These are phyloP conservation scores for Hyles euphorbiae DNA, from an alignment of 1,140 invertebrate species.

Conservation along the genomic window DNA sequence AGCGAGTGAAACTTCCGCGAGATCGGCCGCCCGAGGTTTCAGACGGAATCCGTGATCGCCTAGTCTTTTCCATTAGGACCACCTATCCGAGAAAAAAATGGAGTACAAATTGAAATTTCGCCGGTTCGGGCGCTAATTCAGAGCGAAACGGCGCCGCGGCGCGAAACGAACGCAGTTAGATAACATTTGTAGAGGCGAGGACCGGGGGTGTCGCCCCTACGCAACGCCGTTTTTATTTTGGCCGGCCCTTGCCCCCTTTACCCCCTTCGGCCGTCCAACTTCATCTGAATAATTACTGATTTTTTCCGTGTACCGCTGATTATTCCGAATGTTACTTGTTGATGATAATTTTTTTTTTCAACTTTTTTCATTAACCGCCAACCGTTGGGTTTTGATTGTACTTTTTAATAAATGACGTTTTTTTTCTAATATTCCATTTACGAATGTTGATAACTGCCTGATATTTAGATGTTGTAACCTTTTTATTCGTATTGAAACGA, in stretches of 20 bases:
- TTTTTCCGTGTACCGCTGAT: constrained; percentile 75
- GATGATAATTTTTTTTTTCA: constrained; percentile 66
- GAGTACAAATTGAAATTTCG: constrained; percentile 71
- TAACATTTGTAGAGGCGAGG: constrained; percentile 71
- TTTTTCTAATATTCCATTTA: constrained; percentile 6
- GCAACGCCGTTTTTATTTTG: constrained; percentile 75
- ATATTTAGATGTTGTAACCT: not conserved
- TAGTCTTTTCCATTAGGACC: constrained; percentile 59
- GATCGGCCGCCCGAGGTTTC: constrained; percentile 16
- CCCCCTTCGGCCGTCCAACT: constrained; percentile 72
- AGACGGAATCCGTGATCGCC: constrained; percentile 44
- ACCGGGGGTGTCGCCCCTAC: constrained; percentile 67
- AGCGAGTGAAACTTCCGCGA: not conserved
- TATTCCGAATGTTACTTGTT: constrained; percentile 74
- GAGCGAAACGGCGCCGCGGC: constrained; percentile 52
- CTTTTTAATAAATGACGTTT: constrained; percentile 15
- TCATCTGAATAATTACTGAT: constrained; percentile 76
- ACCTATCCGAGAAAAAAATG: constrained; percentile 68
- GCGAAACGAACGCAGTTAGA: constrained; percentile 71
- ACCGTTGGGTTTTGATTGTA: constrained; percentile 22
- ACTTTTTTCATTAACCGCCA: constrained; percentile 48
- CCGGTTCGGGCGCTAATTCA: constrained; percentile 63
- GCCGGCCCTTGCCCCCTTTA: constrained; percentile 68
- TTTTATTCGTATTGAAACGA: not conserved
- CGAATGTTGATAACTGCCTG: too few relatives aligned